phyloP scores from a whole-genome alignment of 2,113 vertebrate genomes.

The Leptodactylus fuscus region DNA sequence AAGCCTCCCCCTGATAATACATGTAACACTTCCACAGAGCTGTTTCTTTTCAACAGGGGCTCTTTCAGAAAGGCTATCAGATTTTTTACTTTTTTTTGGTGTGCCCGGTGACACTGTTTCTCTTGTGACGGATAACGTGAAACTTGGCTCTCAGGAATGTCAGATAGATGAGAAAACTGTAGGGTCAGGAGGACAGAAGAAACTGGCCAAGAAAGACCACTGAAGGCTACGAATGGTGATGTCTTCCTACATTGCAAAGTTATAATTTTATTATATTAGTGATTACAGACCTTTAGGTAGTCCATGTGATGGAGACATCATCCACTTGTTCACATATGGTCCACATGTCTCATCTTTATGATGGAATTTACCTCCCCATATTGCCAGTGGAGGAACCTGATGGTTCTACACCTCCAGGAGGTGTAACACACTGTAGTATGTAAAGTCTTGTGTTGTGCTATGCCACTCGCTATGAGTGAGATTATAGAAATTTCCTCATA shows the following conservation, averaged over 20 bases:
- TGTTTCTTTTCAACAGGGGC: constrained; percentile 38
- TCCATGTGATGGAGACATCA: background rate
- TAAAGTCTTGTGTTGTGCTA: too few relatives aligned
- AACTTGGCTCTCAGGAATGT: background rate
- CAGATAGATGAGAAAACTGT: background rate
- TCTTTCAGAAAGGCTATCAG: constrained; percentile 31
- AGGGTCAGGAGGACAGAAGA: background rate
- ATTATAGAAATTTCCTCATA: too few relatives aligned
- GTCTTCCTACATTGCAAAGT: background rate
- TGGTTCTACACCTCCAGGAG: too few relatives aligned
- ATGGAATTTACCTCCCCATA: too few relatives aligned
- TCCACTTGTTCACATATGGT: too few relatives aligned
- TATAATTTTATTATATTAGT: background rate
- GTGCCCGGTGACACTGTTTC: background rate
- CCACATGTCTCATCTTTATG: too few relatives aligned
- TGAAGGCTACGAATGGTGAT: background rate
- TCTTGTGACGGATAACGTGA: background rate
- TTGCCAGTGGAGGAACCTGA: too few relatives aligned
- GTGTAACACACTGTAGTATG: too few relatives aligned
- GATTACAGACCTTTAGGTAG: background rate
- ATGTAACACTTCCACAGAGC: constrained; percentile 36
- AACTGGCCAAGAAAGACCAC: background rate
- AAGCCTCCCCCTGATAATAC: constrained; percentile 36
- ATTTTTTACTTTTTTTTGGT: background rate
- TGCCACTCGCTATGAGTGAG: too few relatives aligned